Base-by-base conservation (phyloP, 2,797 vertebrate species). In the Rousettus madagascariensis region DNA sequence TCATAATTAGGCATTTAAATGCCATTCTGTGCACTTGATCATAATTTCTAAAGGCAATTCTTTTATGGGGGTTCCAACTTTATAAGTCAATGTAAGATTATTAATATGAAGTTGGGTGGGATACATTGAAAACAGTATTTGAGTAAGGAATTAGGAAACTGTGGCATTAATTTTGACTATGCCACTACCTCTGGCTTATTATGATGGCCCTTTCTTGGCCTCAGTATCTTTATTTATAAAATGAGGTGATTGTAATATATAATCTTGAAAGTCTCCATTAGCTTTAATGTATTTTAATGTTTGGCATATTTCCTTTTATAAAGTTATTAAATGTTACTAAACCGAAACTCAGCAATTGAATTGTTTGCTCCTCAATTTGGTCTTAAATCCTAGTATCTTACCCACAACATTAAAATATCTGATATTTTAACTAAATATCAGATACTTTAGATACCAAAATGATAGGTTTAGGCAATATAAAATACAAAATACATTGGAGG, bases 271-370 rank as follows among this genome's bases (percentile, higher is more conserved):
- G 41, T 91, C 57, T 94, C n/a, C 88, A 68, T 16, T 63, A 61
- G 36, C 33, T 75, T 65, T 75, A 88, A 36, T 72, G 17, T 96
- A 86, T 72, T 86, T 92, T 82, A 68, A 69, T 74, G 65, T 61
- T 87, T 88, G 24, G 28, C 30, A 71, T 80, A 71, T 90, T 94
- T 86, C n/a, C 30, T 75, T n/a, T 80, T 16, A 78, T 78, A 55
- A 51, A 49, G 9, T 46, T 20, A 69, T 65, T 95, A 66, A 72
- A 51, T 82, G 6, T 57, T 87, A 30, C 6, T 77, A 22, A 86
- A 87, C 22, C 83, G 16, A 93, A 30, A 41, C 36, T 59, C 24
- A 72, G 43, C 8, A 82, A 26, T 55, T 38, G 8, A 38, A 17
- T 75, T 57, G 33, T 65, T 90, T 80, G 15, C 28, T 43, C 30